These are phyloP conservation scores for Octonoba sinensis DNA, from an alignment of 2,888 invertebrate genomes.

Conservation along the genomic window DNA sequence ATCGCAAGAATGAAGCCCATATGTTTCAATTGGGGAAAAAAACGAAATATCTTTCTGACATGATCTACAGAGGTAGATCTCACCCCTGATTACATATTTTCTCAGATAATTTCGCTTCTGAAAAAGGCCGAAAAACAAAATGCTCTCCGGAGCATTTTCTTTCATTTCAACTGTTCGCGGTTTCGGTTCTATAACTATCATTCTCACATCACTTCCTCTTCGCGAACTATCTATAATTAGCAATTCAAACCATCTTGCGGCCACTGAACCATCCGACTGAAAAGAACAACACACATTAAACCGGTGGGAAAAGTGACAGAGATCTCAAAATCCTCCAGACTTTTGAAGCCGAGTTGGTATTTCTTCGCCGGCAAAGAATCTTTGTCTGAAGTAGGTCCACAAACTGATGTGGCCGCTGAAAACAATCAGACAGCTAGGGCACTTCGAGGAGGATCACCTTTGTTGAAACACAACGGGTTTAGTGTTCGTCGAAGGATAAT, in stretches of 20 bases:
- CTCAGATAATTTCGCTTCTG: conserved; percentile 20
- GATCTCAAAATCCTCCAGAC: neutral
- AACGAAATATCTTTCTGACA: conserved; percentile 4
- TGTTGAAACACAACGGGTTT: conserved; percentile 34
- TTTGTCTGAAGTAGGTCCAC: conserved; percentile 12
- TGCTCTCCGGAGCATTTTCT: conserved; percentile 15
- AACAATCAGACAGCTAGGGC: conserved; percentile 32
- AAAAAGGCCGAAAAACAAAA: conserved; percentile 32
- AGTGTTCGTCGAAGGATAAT: conserved; percentile 39
- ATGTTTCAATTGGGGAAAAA: too few relatives aligned
- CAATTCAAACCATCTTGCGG: conserved; percentile 39
- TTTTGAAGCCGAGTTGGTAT: conserved; percentile 4
- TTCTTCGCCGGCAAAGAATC: neutral
- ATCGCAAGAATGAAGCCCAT: too few relatives aligned
- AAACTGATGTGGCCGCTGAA: conserved; percentile 3
- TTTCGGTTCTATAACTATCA: conserved; percentile 22
- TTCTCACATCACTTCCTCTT: conserved; percentile 18
- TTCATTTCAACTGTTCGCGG: conserved; percentile 12
- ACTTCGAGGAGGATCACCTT: conserved; percentile 14
- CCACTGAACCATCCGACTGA: conserved; percentile 46
- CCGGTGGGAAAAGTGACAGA: conserved; percentile 28
- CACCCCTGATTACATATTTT: conserved; percentile 13
- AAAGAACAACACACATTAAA: conserved; percentile 21
- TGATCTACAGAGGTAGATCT: conserved; percentile 15
- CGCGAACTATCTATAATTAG: conserved; percentile 35